A percentile compares a stretch with the other conserved stretches of the same genome.
Conservation (phyloP, 2,113 vertebrate genomes). For the Ictalurus furcatus region DNA sequence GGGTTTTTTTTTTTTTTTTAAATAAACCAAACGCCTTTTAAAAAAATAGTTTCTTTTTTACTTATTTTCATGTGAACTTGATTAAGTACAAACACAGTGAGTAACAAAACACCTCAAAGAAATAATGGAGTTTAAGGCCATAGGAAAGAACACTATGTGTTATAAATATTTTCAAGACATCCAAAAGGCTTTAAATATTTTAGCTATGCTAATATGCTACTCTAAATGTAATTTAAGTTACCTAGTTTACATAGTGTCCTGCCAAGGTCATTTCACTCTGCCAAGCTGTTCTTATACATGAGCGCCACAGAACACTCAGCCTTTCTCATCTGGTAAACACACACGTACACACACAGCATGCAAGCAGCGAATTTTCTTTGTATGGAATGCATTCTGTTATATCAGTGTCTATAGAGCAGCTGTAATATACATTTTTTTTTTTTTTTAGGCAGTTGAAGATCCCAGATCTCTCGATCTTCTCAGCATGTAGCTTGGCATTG, state of each 20-base stretch:
- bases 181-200: slow-evolving; percentile 58
- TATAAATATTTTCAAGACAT: slow-evolving; percentile 70
- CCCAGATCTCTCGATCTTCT: neutral
- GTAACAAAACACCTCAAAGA: slow-evolving; percentile 63
- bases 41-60: slow-evolving; percentile 61
- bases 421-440: slow-evolving; percentile 37
- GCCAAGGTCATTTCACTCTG: slow-evolving; percentile 63
- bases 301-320: slow-evolving; percentile 26
- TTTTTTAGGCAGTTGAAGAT: slow-evolving; percentile 19
- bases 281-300: slow-evolving; percentile 51
- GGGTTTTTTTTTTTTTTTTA: slow-evolving; percentile 21
- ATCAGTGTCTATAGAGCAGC: slow-evolving; percentile 56
- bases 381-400: slow-evolving; percentile 53
- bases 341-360: slow-evolving; percentile 48
- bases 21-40: slow-evolving; percentile 55
- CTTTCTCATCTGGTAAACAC: slow-evolving; percentile 28
- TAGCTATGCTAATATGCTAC: slow-evolving; percentile 70
- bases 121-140: slow-evolving; percentile 71
- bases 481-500: neutral
- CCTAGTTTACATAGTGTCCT: slow-evolving; percentile 68
- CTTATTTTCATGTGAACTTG: slow-evolving; percentile 55
- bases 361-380: slow-evolving; percentile 61
- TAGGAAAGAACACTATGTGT: slow-evolving; percentile 65
- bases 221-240: slow-evolving; percentile 74
- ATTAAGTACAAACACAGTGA: slow-evolving; percentile 57